Base-by-base conservation (phyloP, 2,113 vertebrate species). In the Boulengerochromis microlepis region DNA sequence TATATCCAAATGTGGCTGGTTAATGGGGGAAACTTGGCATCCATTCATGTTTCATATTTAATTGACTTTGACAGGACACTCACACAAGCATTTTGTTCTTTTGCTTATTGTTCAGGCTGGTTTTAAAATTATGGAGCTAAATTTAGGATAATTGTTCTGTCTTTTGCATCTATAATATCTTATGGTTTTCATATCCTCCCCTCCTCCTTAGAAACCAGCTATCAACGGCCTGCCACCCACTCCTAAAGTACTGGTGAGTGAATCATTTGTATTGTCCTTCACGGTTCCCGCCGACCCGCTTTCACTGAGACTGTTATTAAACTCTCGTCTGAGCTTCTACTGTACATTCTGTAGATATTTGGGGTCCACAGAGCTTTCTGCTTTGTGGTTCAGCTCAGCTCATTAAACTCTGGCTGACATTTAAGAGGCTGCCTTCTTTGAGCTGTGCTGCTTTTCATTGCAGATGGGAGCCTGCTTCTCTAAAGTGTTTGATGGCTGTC, bases 391-490 rank as follows among this genome's bases (percentile, higher is more conserved):
- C 57, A 18, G 86, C 50, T 87, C 52, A 10, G 57, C 78, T 88
- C 81, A 88, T 89, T 94, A 88, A 91, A 90, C 88, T 31, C 74
- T 81, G 84, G 86, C 85, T 93, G 89, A 91, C 87, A 69, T 87
- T 54, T 89, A 13, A 42, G 85, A 82, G 59, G 16, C 89, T 56
- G 85, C 54, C 61, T 59, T 29, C 82, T 61, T 78, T 91, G 52
- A 91, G 54, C 84, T 80, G 33, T 15, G n/a, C 9, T 81, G 57
- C 57, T 89, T 86, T 66, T 74, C 31, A 16, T 84, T 93, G 80
- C 96, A 99, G 99, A 99, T 99, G 99, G 99, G 99, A 92, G 99
- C 99, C 0, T 99, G 99, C 93, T 99, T 99, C 96, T 99, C 99
- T 53, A 99, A 99, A 96, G 98, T 99, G 82, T 99, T 99, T 94